Evolutionary conservation across 2,113 vertebrate genomes (phyloP).

Genomic region (Chamaea fasciata): DNA sequence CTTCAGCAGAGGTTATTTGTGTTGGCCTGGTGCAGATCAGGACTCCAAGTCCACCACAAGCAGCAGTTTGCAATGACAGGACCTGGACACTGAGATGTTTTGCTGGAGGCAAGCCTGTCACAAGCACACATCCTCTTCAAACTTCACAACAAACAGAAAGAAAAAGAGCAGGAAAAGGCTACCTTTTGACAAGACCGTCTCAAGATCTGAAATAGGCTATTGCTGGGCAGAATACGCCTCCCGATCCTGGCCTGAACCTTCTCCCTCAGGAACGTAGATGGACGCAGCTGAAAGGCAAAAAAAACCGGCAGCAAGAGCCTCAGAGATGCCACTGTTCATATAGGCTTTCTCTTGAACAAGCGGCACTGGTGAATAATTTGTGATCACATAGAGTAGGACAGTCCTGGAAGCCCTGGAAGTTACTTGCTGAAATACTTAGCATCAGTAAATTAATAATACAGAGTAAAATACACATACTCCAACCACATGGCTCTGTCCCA

Average conservation of each 20-base stretch:
- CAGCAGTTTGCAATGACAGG: background rate
- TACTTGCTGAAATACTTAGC: background rate
- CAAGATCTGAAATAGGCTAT: background rate
- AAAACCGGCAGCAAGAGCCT: background rate
- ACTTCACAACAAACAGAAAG: background rate
- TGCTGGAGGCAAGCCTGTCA: background rate
- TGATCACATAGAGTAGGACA: too few relatives aligned
- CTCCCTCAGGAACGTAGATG: background rate
- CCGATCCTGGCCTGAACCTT: background rate
- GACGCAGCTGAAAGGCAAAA: background rate
- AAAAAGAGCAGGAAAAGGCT: constrained; percentile 4
- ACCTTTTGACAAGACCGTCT: constrained; percentile 69
- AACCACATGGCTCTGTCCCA: background rate
- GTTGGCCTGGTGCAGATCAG: background rate
- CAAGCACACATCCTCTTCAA: background rate
- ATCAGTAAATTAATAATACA: background rate
- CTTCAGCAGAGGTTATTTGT: background rate
- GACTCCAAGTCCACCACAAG: background rate
- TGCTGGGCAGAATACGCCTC: background rate
- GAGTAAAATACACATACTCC: background rate
- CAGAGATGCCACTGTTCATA: too few relatives aligned
- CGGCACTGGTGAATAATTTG: too few relatives aligned
- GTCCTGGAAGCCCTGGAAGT: background rate
- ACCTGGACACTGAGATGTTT: background rate
- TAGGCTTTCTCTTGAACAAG: too few relatives aligned